A percentile compares a stretch with the other conserved stretches of the same genome.
phyloP scores from a whole-genome alignment of 2,888 invertebrate genomes.

The Silvanus unidentatus region DNA sequence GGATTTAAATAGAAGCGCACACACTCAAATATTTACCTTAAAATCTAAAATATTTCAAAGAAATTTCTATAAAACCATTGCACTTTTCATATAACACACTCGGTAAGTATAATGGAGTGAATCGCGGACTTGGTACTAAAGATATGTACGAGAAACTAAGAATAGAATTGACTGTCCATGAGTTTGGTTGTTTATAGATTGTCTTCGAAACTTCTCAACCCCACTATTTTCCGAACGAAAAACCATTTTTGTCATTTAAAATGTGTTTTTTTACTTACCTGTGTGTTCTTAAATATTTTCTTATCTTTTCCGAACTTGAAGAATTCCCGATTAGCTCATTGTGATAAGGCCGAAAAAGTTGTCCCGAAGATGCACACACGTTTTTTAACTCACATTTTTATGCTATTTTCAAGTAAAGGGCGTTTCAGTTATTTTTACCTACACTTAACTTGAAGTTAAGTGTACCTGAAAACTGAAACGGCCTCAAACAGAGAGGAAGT shows the following conservation, averaged over 20 bases:
- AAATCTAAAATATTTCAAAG: constrained; percentile 2
- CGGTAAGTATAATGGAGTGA: constrained; percentile 3
- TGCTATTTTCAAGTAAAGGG: neutral
- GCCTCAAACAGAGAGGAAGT: no score
- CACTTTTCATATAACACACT: constrained; percentile 25
- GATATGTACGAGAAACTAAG: constrained; percentile 41
- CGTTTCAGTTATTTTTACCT: no score
- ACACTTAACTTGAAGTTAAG: no score
- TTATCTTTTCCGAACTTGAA: no score
- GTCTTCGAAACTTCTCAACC: constrained; percentile 37
- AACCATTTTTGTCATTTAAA: constrained; percentile 1
- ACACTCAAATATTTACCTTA: no score
- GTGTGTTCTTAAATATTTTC: no score
- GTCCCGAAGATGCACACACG: neutral
- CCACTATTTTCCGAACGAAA: constrained; percentile 35
- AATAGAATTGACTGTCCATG: constrained; percentile 43
- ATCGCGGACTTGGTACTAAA: constrained; percentile 33
- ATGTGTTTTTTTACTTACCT: no score
- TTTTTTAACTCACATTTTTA: constrained; percentile 3
- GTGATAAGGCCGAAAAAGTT: no score
- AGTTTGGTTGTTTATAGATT: constrained; percentile 43
- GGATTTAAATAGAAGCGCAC: no score
- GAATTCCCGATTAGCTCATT: no score
- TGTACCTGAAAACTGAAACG: no score
- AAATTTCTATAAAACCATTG: constrained; percentile 32